Evolutionary conservation across 2,888 invertebrate species (phyloP).

Genomic region (Alloscopus bannaensis): DNA sequence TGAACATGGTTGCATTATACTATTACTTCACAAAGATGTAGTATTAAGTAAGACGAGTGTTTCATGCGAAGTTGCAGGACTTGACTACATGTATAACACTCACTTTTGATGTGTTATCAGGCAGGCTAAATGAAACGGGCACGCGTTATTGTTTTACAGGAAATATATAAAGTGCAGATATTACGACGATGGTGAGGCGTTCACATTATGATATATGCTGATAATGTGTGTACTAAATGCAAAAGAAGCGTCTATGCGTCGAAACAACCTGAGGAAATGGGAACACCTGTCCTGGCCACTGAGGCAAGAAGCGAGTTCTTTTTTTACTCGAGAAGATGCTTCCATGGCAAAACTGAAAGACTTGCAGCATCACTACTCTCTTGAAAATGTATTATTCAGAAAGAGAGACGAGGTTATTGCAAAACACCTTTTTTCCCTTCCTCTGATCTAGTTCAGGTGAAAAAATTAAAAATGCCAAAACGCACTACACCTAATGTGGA

Average conservation of each 20-base stretch:
- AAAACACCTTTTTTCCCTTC: not conserved
- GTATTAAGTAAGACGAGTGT: too few relatives aligned
- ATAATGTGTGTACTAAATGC: not conserved
- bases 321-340: constrained; percentile 11
- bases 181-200: too few relatives aligned
- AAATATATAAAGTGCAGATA: too few relatives aligned
- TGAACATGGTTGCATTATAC: too few relatives aligned
- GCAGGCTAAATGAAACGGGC: constrained; percentile 17
- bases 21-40: too few relatives aligned
- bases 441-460: not conserved
- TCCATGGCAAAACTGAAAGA: constrained; percentile 33
- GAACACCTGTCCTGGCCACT: constrained; percentile 55
- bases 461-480: too few relatives aligned
- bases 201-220: not conserved
- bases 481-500: too few relatives aligned
- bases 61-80: too few relatives aligned
- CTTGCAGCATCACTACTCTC: too few relatives aligned
- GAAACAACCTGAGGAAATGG: constrained; percentile 37
- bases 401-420: too few relatives aligned
- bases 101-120: not conserved
- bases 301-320: constrained; percentile 45
- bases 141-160: constrained; percentile 7
- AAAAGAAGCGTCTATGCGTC: constrained; percentile 20
- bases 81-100: not conserved
- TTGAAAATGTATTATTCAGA: too few relatives aligned